phyloP scores from a whole-genome alignment of 2,113 vertebrate species.

The Ginglymostoma cirratum region DNA sequence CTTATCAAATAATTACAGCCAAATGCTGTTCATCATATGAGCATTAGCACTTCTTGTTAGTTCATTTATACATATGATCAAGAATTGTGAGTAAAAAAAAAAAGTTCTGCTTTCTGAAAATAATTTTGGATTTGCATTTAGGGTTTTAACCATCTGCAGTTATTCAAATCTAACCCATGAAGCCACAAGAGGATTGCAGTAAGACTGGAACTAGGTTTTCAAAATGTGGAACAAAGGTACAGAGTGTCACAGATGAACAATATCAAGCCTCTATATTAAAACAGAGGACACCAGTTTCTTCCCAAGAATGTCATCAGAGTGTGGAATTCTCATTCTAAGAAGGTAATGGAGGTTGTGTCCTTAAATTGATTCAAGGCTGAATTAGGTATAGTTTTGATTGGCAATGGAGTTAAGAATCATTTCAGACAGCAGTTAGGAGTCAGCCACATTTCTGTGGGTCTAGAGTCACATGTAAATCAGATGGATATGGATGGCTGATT shows the following conservation, averaged over 20 bases:
- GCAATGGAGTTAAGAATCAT: too few species aligned
- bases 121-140: constrained; percentile 29
- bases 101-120: constrained; percentile 2
- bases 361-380: too few species aligned
- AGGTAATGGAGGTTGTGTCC: too few species aligned
- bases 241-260: neutral
- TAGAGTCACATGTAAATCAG: too few species aligned
- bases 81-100: neutral
- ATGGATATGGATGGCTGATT: too few species aligned
- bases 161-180: neutral
- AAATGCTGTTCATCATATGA: neutral
- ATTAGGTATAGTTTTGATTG: too few species aligned
- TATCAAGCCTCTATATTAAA: too few species aligned
- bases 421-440: too few species aligned
- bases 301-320: too few species aligned
- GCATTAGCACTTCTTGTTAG: neutral
- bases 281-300: too few species aligned
- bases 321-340: too few species aligned
- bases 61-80: neutral
- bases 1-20: neutral
- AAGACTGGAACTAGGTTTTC: neutral
- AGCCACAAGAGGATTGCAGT: neutral
- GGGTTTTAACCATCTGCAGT: neutral
- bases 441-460: too few species aligned
- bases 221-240: neutral